Evolutionary conservation across 2,797 vertebrate species (phyloP).

Genomic region (Neostethus bicornis): DNA sequence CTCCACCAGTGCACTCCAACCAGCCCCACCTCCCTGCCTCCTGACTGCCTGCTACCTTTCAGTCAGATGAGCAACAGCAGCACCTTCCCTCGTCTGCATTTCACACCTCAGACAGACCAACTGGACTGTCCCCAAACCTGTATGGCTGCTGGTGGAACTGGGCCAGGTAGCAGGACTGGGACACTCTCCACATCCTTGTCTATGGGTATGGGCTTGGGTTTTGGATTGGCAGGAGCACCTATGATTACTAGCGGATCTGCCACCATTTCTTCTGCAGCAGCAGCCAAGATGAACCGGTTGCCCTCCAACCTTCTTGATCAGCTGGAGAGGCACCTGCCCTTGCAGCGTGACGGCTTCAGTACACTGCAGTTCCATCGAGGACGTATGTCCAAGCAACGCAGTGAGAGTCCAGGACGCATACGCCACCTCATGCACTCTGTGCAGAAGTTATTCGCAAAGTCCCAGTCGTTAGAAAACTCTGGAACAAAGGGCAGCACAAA

Average conservation of each 20-base stretch:
- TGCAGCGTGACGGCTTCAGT: constrained; percentile 96
- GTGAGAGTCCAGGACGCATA: constrained; percentile 95
- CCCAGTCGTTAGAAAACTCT: constrained; percentile 92
- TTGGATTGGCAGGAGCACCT: constrained; percentile 74
- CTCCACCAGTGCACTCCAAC: constrained; percentile 81
- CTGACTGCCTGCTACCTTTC: constrained; percentile 91
- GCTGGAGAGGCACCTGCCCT: constrained; percentile 95
- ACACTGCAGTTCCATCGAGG: constrained; percentile 94
- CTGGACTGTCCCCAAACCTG: constrained; percentile 69
- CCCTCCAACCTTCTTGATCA: constrained; percentile 96
- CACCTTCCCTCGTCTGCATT: constrained; percentile 97
- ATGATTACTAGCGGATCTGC: constrained; percentile 85
- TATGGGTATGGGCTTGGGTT: constrained; percentile 80
- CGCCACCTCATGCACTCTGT: constrained; percentile 97
- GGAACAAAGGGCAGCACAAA: constrained; percentile 84
- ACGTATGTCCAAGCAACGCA: constrained; percentile 86
- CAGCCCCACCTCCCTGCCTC: constrained; percentile 78
- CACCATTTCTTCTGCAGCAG: constrained; percentile 83
- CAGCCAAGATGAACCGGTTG: constrained; percentile 95
- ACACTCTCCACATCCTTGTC: constrained; percentile 77
- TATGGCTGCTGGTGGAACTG: constrained; percentile 76
- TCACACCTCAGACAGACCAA: constrained; percentile 87
- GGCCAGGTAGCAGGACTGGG: constrained; percentile 80
- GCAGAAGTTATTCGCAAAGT: constrained; percentile 97
- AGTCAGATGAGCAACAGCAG: constrained; percentile 93